Base-by-base conservation (phyloP, 2,888 invertebrate species). In the Euzetes globulus region DNA sequence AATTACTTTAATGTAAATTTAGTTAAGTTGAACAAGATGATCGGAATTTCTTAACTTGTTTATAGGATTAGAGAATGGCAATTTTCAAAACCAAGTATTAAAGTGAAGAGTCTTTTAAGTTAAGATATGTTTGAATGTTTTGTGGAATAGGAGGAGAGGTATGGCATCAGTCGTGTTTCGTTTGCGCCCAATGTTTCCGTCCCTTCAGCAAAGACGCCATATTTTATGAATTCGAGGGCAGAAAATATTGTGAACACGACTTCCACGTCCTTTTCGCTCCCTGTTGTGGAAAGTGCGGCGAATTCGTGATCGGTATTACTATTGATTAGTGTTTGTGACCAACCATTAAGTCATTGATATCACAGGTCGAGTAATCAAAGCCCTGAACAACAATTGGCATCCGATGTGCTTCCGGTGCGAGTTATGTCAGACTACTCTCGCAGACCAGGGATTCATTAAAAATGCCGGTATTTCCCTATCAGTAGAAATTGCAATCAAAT, bases 311-410 rank as follows among this genome's bases (percentile, higher is more conserved):
- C 82, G 79, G 76, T 73, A 72, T 70, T 25, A 13, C 3, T 11
- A 11, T 41, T 41, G 41, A n/a, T 9, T 73, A 3, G 2, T n/a
- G 1, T 50, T 50, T 37, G 13, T 29, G 15, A 11, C 50, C 55
- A 22, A 17, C 3, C 52, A 7, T 22, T 17, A 45, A 27, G 25
- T 25, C n/a, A n/a, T n/a, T 2, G 19, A 3, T 60, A 15, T 15
- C 6, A 27, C 6, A 75, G 99, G 99, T 0, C 89, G 99, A 75
- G 99, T 99, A 65, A 99, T 99, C 82, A 99, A 99, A 83, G 99
- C 99, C 0, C 97, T 99, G 95, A 95, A 97, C 81, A 89, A 93
- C 45, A 96, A 93, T 83, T 99, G 99, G 99, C 99, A 99, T 85
- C 97, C 98, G 1, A 88, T 89, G 76, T 99, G 99, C 83, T 99